Evolutionary conservation across 2,113 vertebrate species (phyloP).

Genomic region (Myotis davidii): DNA sequence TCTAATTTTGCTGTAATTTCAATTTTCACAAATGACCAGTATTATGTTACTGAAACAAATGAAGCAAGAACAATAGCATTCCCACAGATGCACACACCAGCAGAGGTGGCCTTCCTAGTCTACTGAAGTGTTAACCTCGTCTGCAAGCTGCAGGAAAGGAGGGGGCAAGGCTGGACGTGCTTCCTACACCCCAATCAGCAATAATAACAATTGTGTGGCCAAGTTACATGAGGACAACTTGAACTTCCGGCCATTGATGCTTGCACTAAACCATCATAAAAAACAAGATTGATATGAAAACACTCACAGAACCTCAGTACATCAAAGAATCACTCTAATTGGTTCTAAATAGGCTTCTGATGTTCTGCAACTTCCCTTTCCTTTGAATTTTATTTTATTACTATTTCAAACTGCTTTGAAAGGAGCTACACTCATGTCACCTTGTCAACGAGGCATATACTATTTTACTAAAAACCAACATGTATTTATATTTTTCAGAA

Average conservation of each 20-base stretch:
- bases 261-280: neutral
- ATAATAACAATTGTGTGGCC: neutral
- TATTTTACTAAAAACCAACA: neutral
- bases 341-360: neutral
- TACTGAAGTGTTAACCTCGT: neutral
- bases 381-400: conserved; percentile 8
- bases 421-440: neutral
- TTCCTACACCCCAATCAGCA: neutral
- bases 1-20: conserved; percentile 27
- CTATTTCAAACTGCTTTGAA: conserved; percentile 1
- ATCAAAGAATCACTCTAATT: neutral
- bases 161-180: neutral
- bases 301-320: neutral
- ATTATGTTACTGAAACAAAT: neutral
- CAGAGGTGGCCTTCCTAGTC: neutral
- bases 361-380: neutral
- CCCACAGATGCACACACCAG: neutral
- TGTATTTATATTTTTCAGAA: conserved; percentile 11
- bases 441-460: neutral
- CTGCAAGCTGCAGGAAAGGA: neutral
- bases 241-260: neutral
- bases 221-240: neutral
- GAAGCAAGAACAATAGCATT: neutral
- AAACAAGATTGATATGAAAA: neutral
- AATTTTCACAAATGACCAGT: neutral